phyloP scores from a whole-genome alignment of 2,888 invertebrate species.

The Sceliomorpha sp. region DNA sequence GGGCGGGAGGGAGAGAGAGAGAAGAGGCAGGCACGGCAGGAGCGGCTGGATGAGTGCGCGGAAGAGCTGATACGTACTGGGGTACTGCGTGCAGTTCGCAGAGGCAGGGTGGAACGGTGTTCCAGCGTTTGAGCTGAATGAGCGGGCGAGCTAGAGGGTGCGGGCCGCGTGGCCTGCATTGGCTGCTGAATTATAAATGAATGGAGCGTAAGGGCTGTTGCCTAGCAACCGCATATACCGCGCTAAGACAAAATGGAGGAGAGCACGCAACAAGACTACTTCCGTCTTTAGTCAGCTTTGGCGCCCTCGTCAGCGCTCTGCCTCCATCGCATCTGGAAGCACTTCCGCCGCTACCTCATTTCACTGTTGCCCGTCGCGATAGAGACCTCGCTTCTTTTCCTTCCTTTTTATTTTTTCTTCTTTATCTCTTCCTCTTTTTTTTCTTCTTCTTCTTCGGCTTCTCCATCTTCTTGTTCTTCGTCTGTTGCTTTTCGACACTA shows the following conservation, averaged over 20 bases:
- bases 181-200: conserved; percentile 81
- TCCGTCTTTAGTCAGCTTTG: conserved; percentile 57
- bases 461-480: too few relatives aligned
- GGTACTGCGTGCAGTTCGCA: conserved; percentile 51
- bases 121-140: conserved; percentile 68
- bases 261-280: conserved; percentile 64
- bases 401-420: conserved; percentile 17
- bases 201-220: conserved; percentile 80
- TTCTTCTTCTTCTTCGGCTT: too few relatives aligned
- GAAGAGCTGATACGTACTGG: conserved; percentile 58
- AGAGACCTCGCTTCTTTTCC: not conserved
- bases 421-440: too few relatives aligned
- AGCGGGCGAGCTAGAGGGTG: conserved; percentile 65
- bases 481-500: too few relatives aligned
- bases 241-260: conserved; percentile 80
- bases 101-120: conserved; percentile 60
- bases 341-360: conserved; percentile 31
- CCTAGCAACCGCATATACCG: conserved; percentile 79
- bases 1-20: conserved; percentile 34
- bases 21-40: conserved; percentile 48
- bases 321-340: conserved; percentile 48
- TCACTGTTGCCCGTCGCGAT: conserved; percentile 11
- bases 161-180: conserved; percentile 80
- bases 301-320: conserved; percentile 60
- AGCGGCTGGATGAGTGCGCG: conserved; percentile 56